Evolutionary conservation across 2,888 invertebrate species (phyloP).

Genomic region (Ashinkailepas kermadecensis): DNA sequence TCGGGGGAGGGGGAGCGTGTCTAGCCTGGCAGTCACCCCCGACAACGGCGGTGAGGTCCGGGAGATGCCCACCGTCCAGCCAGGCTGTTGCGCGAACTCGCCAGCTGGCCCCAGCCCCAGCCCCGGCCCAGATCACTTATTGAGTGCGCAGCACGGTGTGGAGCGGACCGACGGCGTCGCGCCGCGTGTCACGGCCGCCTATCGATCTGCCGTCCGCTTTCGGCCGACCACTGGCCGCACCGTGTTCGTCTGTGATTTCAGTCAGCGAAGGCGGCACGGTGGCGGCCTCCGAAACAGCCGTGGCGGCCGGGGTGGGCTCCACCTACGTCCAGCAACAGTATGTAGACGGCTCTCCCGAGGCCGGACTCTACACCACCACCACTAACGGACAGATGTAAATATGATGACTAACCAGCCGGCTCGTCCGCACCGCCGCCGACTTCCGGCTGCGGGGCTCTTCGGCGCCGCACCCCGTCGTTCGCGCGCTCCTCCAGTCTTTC

Average conservation of each 20-base stretch:
- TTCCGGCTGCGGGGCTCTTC: not conserved
- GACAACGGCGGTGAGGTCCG: no score
- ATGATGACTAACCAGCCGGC: not conserved
- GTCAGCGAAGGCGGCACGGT: slow-evolving; percentile 13
- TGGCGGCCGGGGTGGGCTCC: slow-evolving; percentile 9
- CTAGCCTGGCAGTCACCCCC: no score
- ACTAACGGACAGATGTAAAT: slow-evolving; percentile 23
- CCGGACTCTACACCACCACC: not conserved
- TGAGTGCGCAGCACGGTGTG: no score
- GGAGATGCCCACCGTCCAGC: no score
- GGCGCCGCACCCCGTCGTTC: not conserved
- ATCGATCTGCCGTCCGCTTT: no score
- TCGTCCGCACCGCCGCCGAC: not conserved
- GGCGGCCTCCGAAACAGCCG: slow-evolving; percentile 19
- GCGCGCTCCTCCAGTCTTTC: not conserved
- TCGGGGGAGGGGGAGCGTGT: no score
- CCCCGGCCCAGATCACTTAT: no score
- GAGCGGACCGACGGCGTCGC: no score
- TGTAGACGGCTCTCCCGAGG: not conserved
- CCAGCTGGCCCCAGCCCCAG: no score
- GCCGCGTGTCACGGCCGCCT: no score
- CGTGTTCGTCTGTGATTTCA: not conserved
- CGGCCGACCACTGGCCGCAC: no score
- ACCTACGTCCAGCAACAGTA: slow-evolving; percentile 20
- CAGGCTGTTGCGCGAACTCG: no score